Conservation (phyloP, 1,140 invertebrate genomes). For the Anastatus disparis region DNA sequence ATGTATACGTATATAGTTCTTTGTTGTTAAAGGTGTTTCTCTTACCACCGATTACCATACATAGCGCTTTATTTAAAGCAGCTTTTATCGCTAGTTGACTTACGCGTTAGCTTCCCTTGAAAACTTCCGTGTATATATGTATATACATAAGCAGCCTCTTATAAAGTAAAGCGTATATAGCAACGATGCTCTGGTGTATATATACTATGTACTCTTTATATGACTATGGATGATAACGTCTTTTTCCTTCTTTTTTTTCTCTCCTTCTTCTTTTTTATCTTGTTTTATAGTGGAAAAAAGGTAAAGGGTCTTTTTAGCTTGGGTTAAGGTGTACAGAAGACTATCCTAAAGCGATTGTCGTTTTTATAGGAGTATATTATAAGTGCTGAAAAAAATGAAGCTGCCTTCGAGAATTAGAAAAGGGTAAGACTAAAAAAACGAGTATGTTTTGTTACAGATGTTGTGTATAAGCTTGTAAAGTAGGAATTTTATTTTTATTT, state of each 20-base stretch:
- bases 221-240: slow-evolving; percentile 2
- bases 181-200: too few relatives aligned
- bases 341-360: neutral
- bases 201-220: too few relatives aligned
- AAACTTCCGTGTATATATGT: slow-evolving; percentile 1
- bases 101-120: slow-evolving; percentile 35
- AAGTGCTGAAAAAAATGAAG: too few relatives aligned
- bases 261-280: slow-evolving; percentile 26
- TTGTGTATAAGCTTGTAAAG: too few relatives aligned
- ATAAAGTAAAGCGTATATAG: too few relatives aligned
- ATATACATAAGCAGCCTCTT: too few relatives aligned
- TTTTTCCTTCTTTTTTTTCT: slow-evolving; percentile 10
- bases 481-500: too few relatives aligned
- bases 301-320: too few relatives aligned
- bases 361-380: neutral
- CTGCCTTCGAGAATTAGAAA: neutral
- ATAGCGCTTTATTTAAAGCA: slow-evolving; percentile 56
- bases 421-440: neutral
- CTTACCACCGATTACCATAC: slow-evolving; percentile 50
- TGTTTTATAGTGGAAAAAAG: neutral
- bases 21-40: neutral
- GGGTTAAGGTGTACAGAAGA: too few relatives aligned
- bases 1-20: neutral
- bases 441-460: neutral
- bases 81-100: slow-evolving; percentile 54